phyloP scores from a whole-genome alignment of 2,797 vertebrate species.

The Denticeps clupeoides region DNA sequence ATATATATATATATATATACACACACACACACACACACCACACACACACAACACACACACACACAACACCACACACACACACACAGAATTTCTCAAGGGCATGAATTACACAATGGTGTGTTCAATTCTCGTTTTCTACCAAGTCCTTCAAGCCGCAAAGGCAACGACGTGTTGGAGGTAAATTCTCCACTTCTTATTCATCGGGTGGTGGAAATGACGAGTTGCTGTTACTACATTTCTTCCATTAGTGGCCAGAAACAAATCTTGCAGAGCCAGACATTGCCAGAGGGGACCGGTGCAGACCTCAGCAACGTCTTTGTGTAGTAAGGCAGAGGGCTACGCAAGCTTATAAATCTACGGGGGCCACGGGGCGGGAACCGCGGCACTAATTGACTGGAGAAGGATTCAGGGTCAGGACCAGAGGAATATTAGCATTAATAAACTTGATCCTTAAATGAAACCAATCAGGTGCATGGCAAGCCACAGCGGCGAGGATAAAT shows the following conservation, averaged over 20 bases:
- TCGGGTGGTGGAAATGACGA: background rate
- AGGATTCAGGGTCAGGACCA: conserved; percentile 56
- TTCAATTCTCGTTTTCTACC: too few species aligned
- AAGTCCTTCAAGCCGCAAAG: too few species aligned
- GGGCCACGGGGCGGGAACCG: conserved; percentile 55
- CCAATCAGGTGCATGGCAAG: conserved; percentile 32
- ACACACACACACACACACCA: too few species aligned
- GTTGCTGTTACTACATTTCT: background rate
- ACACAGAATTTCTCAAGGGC: too few species aligned
- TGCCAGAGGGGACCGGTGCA: background rate
- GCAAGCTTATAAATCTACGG: conserved; percentile 60
- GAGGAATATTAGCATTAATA: conserved; percentile 59
- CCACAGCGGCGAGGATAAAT: conserved; percentile 16
- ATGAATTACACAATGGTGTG: too few species aligned
- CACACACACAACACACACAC: too few species aligned
- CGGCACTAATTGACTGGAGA: conserved; percentile 61
- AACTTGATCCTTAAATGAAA: conserved; percentile 58
- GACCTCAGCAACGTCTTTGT: background rate
- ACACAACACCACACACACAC: too few species aligned
- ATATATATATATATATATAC: too few species aligned
- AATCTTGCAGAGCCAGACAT: background rate
- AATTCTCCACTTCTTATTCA: too few species aligned
- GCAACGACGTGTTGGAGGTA: too few species aligned
- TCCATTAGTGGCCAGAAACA: conserved; percentile 2
- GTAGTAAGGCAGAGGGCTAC: conserved; percentile 26